Base-by-base conservation (phyloP, 2,113 vertebrate species). In the Prunella fulvescens region DNA sequence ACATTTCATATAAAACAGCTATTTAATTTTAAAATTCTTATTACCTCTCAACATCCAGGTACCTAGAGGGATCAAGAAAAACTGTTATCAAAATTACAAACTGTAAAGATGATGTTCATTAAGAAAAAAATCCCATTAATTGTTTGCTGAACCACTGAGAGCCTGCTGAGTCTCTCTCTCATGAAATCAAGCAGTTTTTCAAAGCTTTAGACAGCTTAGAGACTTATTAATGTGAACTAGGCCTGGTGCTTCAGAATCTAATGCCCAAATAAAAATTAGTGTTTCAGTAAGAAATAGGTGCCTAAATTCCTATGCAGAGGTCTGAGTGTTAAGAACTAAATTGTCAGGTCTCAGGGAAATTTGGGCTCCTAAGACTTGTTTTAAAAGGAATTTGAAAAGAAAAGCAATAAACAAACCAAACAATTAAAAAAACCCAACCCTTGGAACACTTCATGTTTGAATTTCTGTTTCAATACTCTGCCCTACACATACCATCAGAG, bases 11-110 rank as follows among this genome's bases (percentile, higher is more conserved):
- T 33, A 80, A 88, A 88, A 61, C 10, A 69, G 26, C 17, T 62
- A 81, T 28, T 90, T 79, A 39, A 78, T 60, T 94, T 72, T 14
- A 73, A 94, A 96, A 54, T 58, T 81, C 50, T 61, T 92, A 66
- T 37, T 82, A 78, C 7, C 3, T 9, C 39, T 53, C 40, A 92
- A 69, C 66, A 88, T 56, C 42, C 78, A 91, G 62, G 14, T 79
- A 70, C 47, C 23, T 72, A 45, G n/a, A 76, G 72, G 23, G 60
- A 56, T 81, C 39, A 81, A 70, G 48, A 74, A 84, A 62, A 82
- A 35, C 3, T 37, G 12, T 35, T 78, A 77, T 10, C 14, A 84
- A 84, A 81, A 79, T 64, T 60, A 26, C 22, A 54, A 87, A 89
- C 20, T 15, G 12, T 33, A 69, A 95, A 78, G n/a, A 44, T 58